These are phyloP conservation scores for Thalpophila matura DNA, from an alignment of 2,888 invertebrate species.

Conservation along the genomic window DNA sequence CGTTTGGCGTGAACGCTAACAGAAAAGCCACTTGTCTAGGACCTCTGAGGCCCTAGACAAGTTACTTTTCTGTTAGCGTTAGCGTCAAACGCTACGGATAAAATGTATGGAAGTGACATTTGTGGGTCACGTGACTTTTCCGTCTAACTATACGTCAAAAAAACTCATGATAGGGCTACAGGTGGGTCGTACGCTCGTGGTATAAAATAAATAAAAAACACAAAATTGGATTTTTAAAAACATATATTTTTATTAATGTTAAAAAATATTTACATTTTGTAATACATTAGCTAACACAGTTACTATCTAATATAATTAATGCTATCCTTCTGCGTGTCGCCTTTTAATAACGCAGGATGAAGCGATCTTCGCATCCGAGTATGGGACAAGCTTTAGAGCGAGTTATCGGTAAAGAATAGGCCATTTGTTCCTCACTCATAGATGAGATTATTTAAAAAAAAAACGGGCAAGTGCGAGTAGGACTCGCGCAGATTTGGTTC, in stretches of 20 bases:
- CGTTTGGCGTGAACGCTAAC: no score
- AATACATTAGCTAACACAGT: constrained; percentile 59
- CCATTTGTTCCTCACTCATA: neutral
- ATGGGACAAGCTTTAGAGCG: constrained; percentile 9
- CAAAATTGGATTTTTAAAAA: constrained; percentile 59
- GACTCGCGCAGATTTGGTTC: no score
- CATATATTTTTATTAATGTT: constrained; percentile 64
- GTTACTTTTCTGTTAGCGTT: no score
- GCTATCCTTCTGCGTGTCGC: constrained; percentile 26
- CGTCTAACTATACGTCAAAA: no score
- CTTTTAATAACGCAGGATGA: constrained; percentile 16
- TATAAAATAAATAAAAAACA: constrained; percentile 23
- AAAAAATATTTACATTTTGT: constrained; percentile 65
- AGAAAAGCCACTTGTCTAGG: no score
- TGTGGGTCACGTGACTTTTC: no score
- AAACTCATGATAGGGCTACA: no score
- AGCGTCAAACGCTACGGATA: no score
- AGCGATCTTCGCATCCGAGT: constrained; percentile 16
- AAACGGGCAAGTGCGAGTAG: no score
- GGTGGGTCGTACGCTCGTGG: neutral
- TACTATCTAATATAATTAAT: constrained; percentile 50
- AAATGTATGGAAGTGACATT: no score
- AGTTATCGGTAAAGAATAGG: neutral
- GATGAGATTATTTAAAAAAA: no score
- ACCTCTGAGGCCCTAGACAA: no score